A percentile compares a stretch with the other conserved stretches of the same genome.
Conservation (phyloP, 2,113 vertebrate species). For the Limnothrissa miodon region DNA sequence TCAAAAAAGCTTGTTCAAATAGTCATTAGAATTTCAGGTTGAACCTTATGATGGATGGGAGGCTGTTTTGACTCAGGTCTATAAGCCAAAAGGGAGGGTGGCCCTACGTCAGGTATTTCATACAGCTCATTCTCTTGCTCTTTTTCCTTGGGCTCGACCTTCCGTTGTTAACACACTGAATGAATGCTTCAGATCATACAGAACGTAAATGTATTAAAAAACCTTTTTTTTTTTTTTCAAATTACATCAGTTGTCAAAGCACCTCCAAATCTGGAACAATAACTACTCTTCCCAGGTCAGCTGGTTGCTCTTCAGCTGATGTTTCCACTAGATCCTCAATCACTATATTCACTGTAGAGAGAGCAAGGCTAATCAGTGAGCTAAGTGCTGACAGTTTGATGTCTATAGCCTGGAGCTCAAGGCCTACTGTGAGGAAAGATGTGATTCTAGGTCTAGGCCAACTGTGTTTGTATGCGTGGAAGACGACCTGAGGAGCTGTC, state of each 20-base stretch:
- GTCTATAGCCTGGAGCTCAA: neutral
- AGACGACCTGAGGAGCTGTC: slow-evolving; percentile 61
- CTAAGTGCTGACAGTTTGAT: neutral
- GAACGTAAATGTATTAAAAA: too few species aligned
- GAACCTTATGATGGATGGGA: slow-evolving; percentile 30
- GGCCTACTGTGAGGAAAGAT: neutral
- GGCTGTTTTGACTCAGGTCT: slow-evolving; percentile 49
- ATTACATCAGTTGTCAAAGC: neutral
- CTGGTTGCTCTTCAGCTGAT: neutral
- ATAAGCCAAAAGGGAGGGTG: slow-evolving; percentile 28
- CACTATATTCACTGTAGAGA: neutral
- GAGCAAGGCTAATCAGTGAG: neutral
- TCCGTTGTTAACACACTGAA: neutral
- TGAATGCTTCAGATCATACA: too few species aligned
- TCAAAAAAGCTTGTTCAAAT: neutral
- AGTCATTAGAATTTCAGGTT: neutral
- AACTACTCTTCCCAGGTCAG: neutral
- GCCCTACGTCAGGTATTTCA: slow-evolving; percentile 3
- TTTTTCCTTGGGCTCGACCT: neutral
- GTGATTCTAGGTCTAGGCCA: neutral
- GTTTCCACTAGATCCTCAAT: neutral
- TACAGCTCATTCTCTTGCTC: neutral
- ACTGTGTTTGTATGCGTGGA: neutral
- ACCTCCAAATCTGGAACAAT: neutral
- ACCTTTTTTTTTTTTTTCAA: neutral